Conservation (phyloP, 2,797 vertebrate genomes). For the Semaprochilodus insignis region DNA sequence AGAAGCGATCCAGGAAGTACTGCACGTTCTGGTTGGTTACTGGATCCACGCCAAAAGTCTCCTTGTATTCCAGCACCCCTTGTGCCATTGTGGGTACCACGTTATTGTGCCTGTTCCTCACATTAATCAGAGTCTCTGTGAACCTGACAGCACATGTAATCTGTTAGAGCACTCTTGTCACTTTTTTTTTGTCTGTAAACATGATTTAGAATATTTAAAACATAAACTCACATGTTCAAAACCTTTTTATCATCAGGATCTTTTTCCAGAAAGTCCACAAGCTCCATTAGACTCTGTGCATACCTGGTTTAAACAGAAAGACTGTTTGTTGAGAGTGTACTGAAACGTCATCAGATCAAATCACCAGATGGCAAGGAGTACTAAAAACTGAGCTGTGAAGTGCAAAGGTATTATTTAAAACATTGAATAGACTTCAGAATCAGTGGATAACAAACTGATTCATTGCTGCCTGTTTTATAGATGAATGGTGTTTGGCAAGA, state of each 20-base stretch:
- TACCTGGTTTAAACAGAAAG: constrained; percentile 82
- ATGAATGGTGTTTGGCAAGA: background rate
- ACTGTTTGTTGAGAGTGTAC: constrained; percentile 17
- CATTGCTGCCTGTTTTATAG: no score
- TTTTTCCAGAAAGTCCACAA: constrained; percentile 92
- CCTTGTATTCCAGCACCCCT: constrained; percentile 95
- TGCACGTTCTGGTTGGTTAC: constrained; percentile 97
- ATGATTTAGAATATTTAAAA: background rate
- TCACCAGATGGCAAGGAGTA: no score
- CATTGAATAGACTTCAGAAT: background rate
- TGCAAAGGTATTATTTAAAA: background rate
- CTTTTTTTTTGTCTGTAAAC: background rate
- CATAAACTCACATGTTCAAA: constrained; percentile 85
- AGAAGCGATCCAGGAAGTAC: constrained; percentile 98
- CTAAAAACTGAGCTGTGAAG: background rate
- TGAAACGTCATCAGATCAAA: background rate
- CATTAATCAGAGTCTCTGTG: constrained; percentile 87
- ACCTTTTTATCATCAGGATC: constrained; percentile 88
- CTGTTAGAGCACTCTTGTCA: constrained; percentile 8
- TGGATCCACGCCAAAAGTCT: constrained; percentile 89
- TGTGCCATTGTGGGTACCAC: constrained; percentile 98
- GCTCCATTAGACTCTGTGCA: constrained; percentile 91
- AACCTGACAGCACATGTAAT: constrained; percentile 78
- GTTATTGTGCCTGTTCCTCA: constrained; percentile 93
- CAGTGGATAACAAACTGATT: background rate